A percentile compares a stretch with the other conserved stretches of the same genome.
Evolutionary conservation across 2,888 invertebrate genomes (phyloP).

Genomic region (Amphipyra tragopoginis): DNA sequence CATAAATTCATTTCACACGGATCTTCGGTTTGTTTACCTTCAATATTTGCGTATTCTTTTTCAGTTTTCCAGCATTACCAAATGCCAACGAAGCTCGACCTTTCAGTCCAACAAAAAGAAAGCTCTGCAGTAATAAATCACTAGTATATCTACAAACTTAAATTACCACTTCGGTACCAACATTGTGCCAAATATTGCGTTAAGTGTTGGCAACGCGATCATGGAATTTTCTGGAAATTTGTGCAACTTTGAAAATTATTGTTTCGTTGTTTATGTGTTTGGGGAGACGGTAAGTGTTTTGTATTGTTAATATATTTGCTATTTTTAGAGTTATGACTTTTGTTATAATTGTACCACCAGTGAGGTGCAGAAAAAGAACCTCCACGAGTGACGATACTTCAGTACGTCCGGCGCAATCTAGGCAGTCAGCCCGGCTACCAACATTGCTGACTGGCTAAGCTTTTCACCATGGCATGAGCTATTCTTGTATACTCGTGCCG

Average conservation of each 20-base stretch:
- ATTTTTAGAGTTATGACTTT: background rate
- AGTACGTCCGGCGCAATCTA: no score
- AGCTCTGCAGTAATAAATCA: constrained; percentile 27
- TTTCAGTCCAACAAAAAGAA: constrained; percentile 14
- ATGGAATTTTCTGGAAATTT: constrained; percentile 3
- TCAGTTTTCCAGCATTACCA: background rate
- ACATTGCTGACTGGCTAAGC: no score
- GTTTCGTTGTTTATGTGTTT: constrained; percentile 4
- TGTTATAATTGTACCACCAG: no score
- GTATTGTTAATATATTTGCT: background rate
- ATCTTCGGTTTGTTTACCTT: background rate
- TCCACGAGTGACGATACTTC: no score
- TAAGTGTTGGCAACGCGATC: constrained; percentile 15
- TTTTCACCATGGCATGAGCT: no score
- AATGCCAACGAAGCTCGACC: background rate
- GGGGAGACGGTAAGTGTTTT: background rate
- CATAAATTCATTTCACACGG: no score
- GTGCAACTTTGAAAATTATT: background rate
- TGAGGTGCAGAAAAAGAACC: no score
- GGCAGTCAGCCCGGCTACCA: no score
- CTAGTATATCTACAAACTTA: constrained; percentile 1
- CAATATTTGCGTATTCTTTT: constrained; percentile 1
- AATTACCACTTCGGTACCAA: constrained; percentile 23
- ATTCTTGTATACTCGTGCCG: no score
- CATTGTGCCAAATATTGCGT: constrained; percentile 28